phyloP scores from a whole-genome alignment of 2,797 vertebrate species.

The Chrysocyon brachyurus region DNA sequence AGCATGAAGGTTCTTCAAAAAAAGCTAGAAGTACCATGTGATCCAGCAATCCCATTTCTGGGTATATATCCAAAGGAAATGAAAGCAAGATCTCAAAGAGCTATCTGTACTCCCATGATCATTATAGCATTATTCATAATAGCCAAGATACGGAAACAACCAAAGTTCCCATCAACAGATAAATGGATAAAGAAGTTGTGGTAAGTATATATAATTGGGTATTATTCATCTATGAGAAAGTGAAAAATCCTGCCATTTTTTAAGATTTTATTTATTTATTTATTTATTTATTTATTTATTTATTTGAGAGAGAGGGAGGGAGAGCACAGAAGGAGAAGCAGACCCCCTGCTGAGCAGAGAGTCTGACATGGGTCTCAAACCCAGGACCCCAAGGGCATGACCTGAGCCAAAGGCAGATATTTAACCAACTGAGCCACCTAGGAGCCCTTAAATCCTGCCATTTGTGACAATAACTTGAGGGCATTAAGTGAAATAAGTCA shows the following conservation, averaged over 20 bases:
- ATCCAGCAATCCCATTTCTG: neutral
- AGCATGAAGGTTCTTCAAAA: neutral
- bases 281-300: too few relatives aligned
- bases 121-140: neutral
- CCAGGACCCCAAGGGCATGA: too few relatives aligned
- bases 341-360: too few relatives aligned
- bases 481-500: neutral
- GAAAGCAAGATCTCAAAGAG: neutral
- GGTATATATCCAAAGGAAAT: neutral
- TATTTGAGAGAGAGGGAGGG: too few relatives aligned
- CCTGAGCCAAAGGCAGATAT: too few relatives aligned
- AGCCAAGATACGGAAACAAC: neutral
- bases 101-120: neutral
- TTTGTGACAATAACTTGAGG: neutral
- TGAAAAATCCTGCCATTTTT: neutral
- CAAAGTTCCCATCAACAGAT: neutral
- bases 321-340: too few relatives aligned
- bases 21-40: neutral
- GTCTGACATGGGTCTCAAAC: too few relatives aligned
- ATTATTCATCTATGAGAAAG: neutral
- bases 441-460: neutral
- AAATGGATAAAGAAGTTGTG: neutral
- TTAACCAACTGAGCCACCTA: too few relatives aligned
- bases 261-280: too few relatives aligned
- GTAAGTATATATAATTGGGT: neutral